phyloP scores from a whole-genome alignment of 2,888 invertebrate species.

The Frankliniella intonsa region DNA sequence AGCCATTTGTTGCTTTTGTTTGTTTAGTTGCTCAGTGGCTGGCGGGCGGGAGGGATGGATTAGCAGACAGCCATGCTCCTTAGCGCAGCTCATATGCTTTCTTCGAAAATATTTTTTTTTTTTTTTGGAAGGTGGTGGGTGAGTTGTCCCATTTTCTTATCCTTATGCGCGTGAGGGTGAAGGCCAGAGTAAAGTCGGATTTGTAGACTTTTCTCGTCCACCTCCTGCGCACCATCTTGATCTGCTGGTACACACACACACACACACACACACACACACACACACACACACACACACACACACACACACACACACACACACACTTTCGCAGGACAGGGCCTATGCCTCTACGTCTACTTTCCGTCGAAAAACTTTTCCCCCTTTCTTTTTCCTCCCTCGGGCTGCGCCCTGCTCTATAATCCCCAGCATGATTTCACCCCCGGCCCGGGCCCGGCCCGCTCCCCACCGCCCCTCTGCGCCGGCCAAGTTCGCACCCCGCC shows the following conservation, averaged over 20 bases:
- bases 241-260: neutral
- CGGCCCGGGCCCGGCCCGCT: neutral
- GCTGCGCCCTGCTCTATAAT: neutral
- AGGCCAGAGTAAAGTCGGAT: no score
- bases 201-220: no score
- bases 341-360: neutral
- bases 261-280: constrained; percentile 8
- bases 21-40: no score
- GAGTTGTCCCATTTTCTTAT: no score
- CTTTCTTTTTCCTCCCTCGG: neutral
- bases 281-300: neutral
- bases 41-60: no score
- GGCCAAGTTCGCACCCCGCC: neutral
- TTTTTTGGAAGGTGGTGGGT: no score
- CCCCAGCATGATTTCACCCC: neutral
- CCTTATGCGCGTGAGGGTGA: no score
- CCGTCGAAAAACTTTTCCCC: neutral
- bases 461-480: neutral
- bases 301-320: neutral
- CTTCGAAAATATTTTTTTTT: no score
- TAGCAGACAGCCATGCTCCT: no score
- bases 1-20: no score
- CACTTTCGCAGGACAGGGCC: neutral
- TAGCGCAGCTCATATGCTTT: no score
- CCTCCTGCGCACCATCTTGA: neutral